A percentile compares a stretch with the other conserved stretches of the same genome.
phyloP scores from a whole-genome alignment of 2,797 vertebrate genomes.

The Hyperoplus lanceolatus region DNA sequence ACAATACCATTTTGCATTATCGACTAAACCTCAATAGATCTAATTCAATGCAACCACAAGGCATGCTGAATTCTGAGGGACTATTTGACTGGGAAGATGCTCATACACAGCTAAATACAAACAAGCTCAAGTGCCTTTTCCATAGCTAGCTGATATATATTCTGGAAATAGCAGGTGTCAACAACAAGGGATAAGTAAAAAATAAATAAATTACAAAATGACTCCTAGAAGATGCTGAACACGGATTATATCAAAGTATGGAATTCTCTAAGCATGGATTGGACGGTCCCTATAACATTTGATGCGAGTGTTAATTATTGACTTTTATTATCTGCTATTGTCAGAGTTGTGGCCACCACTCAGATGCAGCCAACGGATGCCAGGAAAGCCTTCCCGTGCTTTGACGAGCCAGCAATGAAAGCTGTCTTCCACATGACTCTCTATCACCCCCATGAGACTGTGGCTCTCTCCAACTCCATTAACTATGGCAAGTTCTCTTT shows the following conservation, averaged over 20 bases:
- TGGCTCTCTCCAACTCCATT: conserved; percentile 90
- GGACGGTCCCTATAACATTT: not conserved
- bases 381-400: conserved; percentile 96
- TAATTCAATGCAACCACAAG: too few relatives aligned
- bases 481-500: conserved; percentile 75
- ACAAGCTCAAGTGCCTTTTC: not conserved
- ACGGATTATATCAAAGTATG: not conserved
- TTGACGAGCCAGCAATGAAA: conserved; percentile 96
- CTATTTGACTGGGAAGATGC: not conserved
- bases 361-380: conserved; percentile 93
- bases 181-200: not conserved
- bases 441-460: conserved; percentile 69
- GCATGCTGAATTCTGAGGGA: not conserved
- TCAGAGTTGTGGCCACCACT: conserved; percentile 92
- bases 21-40: too few relatives aligned
- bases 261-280: not conserved
- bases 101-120: too few relatives aligned
- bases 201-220: not conserved
- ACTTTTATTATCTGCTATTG: not conserved
- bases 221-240: not conserved
- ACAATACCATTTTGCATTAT: too few relatives aligned
- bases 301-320: not conserved
- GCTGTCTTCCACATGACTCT: conserved; percentile 89
- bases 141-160: not conserved
- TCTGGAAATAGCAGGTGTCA: not conserved